Base-by-base conservation (phyloP, 35 echinoderm and acorn worm species). In the Lytechinus variegatus region DNA sequence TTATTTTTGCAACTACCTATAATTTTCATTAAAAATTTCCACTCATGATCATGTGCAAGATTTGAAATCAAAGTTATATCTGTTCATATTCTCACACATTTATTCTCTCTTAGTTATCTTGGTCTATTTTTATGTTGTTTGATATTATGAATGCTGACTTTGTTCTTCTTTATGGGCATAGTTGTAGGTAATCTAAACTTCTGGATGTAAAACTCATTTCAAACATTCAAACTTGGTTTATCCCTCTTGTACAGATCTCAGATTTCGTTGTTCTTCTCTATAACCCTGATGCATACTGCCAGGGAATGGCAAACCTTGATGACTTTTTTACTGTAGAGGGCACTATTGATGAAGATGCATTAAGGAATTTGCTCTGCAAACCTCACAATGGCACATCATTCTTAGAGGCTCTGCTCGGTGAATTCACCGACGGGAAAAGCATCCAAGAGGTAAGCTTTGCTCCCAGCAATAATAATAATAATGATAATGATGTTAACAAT, bases 271-370 rank as follows among this genome's bases (percentile, higher is more conserved):
- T 52, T 8, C 27, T 89, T 53, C 87, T 89, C 4, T 44, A 5
- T 3, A 29, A 89, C 19, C 87, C 28, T 24, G 87, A 89, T 89
- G 28, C 87, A 33, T 89, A 89, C 52, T 89, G 87, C 87, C 87
- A 8, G 12, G 87, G 87, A 33, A 19, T 44, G 28, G 19, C 24
- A 9, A 89, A 16, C 87, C 52, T 89, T 13, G 87, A 89, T 52
- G 28, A 10, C 9, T 29, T 89, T 33, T 19, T 89, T 9, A 52
- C 87, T 14, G 5, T 19, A 53, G 28, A 33, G 52, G 28, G 10
- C 28, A 29, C 28, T 14, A 10, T 89, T 33, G 27, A 89, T 16
- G 27, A 29, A 33, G 10, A 27, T 9, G 19, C 9, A 28, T 29
- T 89, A 8, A 89, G 27, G 87, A 16, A 53, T 33, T 5, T 24